Evolutionary conservation across 2,888 invertebrate genomes (phyloP), one percentile per base, ranked within the genome.

Genomic region (Dryobotodes eremita): DNA sequence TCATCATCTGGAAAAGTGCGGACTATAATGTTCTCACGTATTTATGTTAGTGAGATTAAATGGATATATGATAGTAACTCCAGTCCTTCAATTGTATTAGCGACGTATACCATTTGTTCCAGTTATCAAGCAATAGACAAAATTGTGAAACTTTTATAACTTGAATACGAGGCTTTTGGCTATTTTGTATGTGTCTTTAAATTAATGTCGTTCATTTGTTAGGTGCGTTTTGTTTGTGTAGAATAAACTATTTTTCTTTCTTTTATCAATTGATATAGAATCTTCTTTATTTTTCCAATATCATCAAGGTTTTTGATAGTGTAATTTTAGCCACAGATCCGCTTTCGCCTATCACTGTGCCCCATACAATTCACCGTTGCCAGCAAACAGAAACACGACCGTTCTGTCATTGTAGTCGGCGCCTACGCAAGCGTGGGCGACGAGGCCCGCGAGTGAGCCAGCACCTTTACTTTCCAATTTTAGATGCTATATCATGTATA

Each of bases 401-500:
- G 85, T 83, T 85, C 84, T 89, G 88, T 90, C 89, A 90, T 89
- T 89, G 89, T 90, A 83, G 79, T 88, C 85, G 71, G 89, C 90
- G 88, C 94, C 94, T 92, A 93, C 94, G 92, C 94, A 88, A 53
- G 87, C 88, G 94, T 94, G 90, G 92, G 83, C 73, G 80, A n/a
- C 20, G 71, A 59, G 76, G 61, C 70, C 57, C 31, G 42, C 75
- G 82, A 55, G 82, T 84, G 88, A 82, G 81, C 84, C 79, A 79
- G 79, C 90, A 91, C 90, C 91, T 92, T 92, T 91, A 94, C 94
- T 95, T 95, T 95, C 94, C 93, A 95, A 94, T 94, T 94, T 94
- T 92, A 93, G 92, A 91, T 86, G 84, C 79, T 84, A 78, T 88
- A 85, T 82, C 85, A 68, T 86, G 71, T 78, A 73, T 84, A 79